Evolutionary conservation across 2,113 vertebrate species (phyloP).

Genomic region (Caracal caracal): DNA sequence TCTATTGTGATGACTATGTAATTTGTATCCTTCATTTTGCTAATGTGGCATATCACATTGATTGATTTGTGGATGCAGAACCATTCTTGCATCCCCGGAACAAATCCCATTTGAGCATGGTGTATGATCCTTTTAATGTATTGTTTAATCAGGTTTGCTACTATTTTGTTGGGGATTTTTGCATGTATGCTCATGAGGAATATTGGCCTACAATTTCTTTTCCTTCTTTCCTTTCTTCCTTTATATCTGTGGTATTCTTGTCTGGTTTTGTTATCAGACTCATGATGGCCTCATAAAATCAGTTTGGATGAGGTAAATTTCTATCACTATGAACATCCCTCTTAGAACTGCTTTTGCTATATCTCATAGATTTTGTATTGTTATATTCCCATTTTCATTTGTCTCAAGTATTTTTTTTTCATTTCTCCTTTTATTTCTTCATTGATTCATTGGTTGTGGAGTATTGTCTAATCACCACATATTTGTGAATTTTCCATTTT

Average conservation of each 20-base stretch:
- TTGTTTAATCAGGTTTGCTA: not conserved
- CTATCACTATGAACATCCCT: not conserved
- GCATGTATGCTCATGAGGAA: not conserved
- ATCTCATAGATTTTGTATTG: not conserved
- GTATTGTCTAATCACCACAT: not conserved
- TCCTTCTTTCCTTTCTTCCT: not conserved
- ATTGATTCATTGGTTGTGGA: not conserved
- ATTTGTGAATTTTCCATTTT: not conserved
- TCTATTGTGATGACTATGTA: not conserved
- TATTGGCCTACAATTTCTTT: not conserved
- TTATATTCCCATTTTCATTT: not conserved
- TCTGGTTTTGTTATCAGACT: not conserved
- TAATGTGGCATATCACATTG: not conserved
- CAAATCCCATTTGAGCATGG: not conserved
- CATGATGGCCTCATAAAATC: not conserved
- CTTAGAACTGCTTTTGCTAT: not conserved
- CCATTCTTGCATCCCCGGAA: not conserved
- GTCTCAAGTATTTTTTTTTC: not conserved
- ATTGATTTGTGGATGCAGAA: not conserved
- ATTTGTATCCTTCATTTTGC: not conserved
- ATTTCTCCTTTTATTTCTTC: not conserved
- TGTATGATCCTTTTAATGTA: not conserved
- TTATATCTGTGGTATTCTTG: not conserved
- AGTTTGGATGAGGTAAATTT: not conserved
- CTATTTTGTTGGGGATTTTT: not conserved